Evolutionary conservation across 2,113 vertebrate genomes (phyloP).

Genomic region (Pan troglodytes): DNA sequence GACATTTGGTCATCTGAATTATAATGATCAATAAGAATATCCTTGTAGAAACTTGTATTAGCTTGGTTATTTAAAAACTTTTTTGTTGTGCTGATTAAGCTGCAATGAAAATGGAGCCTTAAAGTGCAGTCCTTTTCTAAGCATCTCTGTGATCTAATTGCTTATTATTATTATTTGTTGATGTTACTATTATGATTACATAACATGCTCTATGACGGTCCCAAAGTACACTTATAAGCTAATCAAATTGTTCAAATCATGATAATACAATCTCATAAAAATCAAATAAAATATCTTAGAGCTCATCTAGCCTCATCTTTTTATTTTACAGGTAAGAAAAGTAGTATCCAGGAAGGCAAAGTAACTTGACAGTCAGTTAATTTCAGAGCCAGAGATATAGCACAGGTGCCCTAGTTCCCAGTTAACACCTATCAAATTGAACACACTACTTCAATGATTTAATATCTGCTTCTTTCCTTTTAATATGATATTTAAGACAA

Average conservation of each 20-base stretch:
- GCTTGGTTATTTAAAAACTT: not conserved
- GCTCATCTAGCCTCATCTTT: not conserved
- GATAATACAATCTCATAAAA: not conserved
- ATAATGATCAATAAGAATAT: not conserved
- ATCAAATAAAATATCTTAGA: not conserved
- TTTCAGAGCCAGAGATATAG: not conserved
- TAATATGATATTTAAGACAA: slow-evolving; percentile 7
- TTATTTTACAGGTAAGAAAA: not conserved
- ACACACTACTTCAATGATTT: not conserved
- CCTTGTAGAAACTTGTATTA: not conserved
- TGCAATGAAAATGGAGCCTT: not conserved
- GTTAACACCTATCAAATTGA: not conserved
- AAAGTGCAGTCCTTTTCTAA: not conserved
- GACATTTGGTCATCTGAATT: not conserved
- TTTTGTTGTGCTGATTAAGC: not conserved
- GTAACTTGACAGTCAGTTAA: not conserved
- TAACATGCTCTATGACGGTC: not conserved
- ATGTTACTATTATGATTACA: not conserved
- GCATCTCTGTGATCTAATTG: not conserved
- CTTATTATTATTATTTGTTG: not conserved
- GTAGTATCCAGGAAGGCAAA: not conserved
- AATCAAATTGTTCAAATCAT: not conserved
- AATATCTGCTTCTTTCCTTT: not conserved
- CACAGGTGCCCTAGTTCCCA: not conserved
- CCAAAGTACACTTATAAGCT: not conserved